Evolutionary conservation across 2,113 vertebrate genomes (phyloP).

Genomic region (Gadus macrocephalus): DNA sequence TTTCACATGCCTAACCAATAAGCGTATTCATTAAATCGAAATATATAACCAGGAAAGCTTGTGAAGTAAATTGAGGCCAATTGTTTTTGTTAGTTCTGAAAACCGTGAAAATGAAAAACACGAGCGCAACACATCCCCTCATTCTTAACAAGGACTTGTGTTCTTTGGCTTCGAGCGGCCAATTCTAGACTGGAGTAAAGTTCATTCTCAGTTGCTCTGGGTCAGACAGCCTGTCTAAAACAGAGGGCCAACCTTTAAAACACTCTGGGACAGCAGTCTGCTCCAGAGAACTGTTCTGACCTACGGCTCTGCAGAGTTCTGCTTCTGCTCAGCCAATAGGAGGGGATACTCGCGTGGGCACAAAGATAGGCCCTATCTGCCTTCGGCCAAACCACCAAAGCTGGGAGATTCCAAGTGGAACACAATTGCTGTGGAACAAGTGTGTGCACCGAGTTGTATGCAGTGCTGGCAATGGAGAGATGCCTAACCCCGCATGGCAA

Average conservation of each 20-base stretch:
- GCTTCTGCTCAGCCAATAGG: constrained; percentile 31
- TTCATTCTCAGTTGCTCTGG: constrained; percentile 42
- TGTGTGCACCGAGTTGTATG: too few species aligned
- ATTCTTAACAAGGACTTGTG: constrained; percentile 50
- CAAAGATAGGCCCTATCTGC: constrained; percentile 13
- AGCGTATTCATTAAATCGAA: constrained; percentile 36
- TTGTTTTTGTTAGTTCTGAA: too few species aligned
- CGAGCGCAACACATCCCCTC: constrained; percentile 53
- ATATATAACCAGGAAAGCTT: too few species aligned
- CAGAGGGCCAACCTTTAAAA: constrained; percentile 58
- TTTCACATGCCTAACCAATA: constrained; percentile 3
- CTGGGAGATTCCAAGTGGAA: constrained; percentile 28
- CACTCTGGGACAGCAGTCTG: constrained; percentile 19
- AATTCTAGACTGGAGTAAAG: constrained; percentile 57
- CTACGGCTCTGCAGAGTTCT: constrained; percentile 23
- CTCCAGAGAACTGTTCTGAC: constrained; percentile 32
- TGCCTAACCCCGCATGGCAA: too few species aligned
- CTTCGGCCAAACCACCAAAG: constrained; percentile 23
- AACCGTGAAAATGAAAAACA: constrained; percentile 21
- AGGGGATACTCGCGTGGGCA: constrained; percentile 21
- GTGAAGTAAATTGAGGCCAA: too few species aligned
- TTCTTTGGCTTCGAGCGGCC: constrained; percentile 52
- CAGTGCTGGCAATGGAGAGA: too few species aligned
- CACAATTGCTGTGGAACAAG: constrained; percentile 22
- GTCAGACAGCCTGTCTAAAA: constrained; percentile 21